Conservation (phyloP, 1,140 invertebrate genomes). For the Condylostylus longicornis region DNA sequence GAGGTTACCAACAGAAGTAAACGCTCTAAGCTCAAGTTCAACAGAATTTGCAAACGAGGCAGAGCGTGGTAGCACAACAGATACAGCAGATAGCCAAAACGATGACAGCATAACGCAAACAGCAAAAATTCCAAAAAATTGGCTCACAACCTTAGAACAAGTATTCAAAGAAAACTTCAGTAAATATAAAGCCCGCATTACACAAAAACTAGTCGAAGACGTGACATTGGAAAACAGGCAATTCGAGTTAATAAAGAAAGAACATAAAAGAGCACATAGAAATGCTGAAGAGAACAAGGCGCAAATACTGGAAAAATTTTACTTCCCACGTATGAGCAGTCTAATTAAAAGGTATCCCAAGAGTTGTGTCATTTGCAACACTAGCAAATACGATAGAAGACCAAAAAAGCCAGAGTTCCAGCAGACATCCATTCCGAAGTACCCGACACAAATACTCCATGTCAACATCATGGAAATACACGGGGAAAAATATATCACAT, state of each 20-base stretch:
- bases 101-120: neutral
- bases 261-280: constrained; percentile 8
- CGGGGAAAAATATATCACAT: constrained; percentile 3
- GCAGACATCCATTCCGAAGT: constrained; percentile 4
- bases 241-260: constrained; percentile 1
- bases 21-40: neutral
- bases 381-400: constrained; percentile 7
- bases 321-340: constrained; percentile 5
- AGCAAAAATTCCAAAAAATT: constrained; percentile 3
- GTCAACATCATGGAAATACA: constrained; percentile 2
- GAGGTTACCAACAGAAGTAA: too few relatives aligned
- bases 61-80: neutral
- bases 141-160: constrained; percentile 1
- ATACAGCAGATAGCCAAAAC: neutral
- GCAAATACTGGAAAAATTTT: constrained; percentile 6
- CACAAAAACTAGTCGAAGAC: constrained; percentile 7
- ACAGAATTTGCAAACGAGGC: neutral
- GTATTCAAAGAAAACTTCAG: constrained; percentile 5
- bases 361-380: constrained; percentile 4
- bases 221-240: neutral
- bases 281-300: constrained; percentile 3
- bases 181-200: constrained; percentile 6
- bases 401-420: constrained; percentile 2
- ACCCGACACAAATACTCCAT: constrained; percentile 6
- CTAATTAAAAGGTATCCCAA: constrained; percentile 3